Evolutionary conservation across 2,797 vertebrate species (phyloP).

Genomic region (Karalla daura): DNA sequence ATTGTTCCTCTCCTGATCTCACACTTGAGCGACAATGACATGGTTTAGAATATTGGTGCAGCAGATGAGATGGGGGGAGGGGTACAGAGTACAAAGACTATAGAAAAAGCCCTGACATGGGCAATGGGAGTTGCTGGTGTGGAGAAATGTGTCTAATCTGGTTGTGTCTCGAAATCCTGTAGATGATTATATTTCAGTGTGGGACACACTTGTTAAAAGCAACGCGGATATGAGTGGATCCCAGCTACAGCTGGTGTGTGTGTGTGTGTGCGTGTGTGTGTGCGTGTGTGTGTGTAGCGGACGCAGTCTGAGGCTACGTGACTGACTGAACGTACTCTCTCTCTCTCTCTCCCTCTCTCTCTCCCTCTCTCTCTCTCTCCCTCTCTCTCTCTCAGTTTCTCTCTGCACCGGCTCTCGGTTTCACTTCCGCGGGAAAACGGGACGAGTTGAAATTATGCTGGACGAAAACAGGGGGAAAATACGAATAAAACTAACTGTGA

Average conservation of each 20-base stretch:
- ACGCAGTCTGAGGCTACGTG: constrained; percentile 80
- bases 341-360: constrained; percentile 41
- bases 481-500: not conserved
- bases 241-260: not conserved
- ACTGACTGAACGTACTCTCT: constrained; percentile 80
- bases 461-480: too few species aligned
- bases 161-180: not conserved
- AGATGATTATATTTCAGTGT: not conserved
- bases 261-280: too few species aligned
- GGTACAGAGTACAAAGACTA: too few species aligned
- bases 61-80: too few species aligned
- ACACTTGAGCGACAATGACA: too few species aligned
- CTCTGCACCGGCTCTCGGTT: constrained; percentile 21
- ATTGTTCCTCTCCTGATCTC: too few species aligned
- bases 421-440: constrained; percentile 39
- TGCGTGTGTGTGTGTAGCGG: too few species aligned
- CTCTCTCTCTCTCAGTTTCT: constrained; percentile 52
- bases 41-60: too few species aligned
- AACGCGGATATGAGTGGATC: not conserved
- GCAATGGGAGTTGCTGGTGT: not conserved
- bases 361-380: too few species aligned
- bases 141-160: too few species aligned
- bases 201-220: not conserved
- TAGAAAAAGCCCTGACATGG: not conserved
- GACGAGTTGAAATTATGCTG: not conserved